phyloP scores from a whole-genome alignment of 2,888 invertebrate species.

The Philhelius pedissequus region DNA sequence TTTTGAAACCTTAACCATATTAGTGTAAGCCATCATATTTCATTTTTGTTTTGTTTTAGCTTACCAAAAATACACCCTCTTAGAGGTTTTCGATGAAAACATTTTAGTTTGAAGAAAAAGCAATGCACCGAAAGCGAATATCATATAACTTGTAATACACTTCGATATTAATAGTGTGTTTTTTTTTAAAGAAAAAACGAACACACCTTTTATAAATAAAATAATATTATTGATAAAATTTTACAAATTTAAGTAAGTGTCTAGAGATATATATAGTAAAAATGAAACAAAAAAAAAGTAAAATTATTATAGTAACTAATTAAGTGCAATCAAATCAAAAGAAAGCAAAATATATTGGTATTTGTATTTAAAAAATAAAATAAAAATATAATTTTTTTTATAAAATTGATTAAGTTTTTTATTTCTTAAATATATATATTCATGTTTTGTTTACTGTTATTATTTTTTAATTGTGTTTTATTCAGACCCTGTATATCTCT shows the following conservation, averaged over 20 bases:
- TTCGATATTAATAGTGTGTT: slow-evolving; percentile 7
- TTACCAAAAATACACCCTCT: background rate
- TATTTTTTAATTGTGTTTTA: background rate
- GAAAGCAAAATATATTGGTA: slow-evolving; percentile 17
- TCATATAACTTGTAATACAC: background rate
- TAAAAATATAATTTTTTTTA: background rate
- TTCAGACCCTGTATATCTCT: background rate
- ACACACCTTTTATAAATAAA: slow-evolving; percentile 8
- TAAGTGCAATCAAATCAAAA: slow-evolving; percentile 66
- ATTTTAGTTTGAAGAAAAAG: slow-evolving; percentile 5
- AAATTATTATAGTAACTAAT: slow-evolving; percentile 29
- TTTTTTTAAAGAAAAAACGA: background rate
- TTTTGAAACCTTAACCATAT: too few species aligned
- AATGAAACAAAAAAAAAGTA: slow-evolving; percentile 16
- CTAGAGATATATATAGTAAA: slow-evolving; percentile 37
- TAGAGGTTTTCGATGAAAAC: background rate
- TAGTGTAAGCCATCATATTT: too few species aligned
- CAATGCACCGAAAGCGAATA: slow-evolving; percentile 6
- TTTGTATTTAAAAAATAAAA: background rate
- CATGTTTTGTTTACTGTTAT: background rate
- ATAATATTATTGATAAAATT: slow-evolving; percentile 9
- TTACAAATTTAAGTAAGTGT: slow-evolving; percentile 55
- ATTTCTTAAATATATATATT: background rate
- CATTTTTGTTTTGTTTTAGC: background rate
- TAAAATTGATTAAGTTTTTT: slow-evolving; percentile 32